These are phyloP conservation scores for Cydia amplana DNA, from an alignment of 1,140 invertebrate genomes.

Conservation along the genomic window DNA sequence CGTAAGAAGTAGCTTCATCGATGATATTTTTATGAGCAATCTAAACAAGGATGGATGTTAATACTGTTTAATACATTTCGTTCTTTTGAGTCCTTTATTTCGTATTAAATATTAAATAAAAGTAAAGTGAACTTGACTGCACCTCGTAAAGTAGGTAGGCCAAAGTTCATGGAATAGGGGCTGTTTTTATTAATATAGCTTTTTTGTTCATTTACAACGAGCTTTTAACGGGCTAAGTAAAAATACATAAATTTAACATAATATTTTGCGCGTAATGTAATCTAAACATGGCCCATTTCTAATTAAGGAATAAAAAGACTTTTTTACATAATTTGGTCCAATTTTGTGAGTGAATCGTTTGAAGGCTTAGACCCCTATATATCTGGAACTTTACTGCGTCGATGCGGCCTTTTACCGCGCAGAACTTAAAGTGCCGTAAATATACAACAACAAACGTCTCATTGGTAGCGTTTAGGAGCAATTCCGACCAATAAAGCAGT, in stretches of 20 bases:
- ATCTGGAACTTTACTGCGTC: conserved; percentile 60
- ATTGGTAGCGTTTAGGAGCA: conserved; percentile 75
- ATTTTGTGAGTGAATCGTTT: conserved; percentile 45
- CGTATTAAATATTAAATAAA: too few relatives aligned
- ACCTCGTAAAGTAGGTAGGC: not conserved
- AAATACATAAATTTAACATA: too few relatives aligned
- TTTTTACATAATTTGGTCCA: conserved; percentile 35
- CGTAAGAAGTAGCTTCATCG: conserved; percentile 19
- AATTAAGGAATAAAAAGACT: conserved; percentile 11
- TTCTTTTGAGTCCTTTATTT: too few relatives aligned
- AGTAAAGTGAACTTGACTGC: not conserved
- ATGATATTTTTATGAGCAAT: conserved; percentile 15
- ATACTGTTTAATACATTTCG: not conserved
- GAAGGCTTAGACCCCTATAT: conserved; percentile 47
- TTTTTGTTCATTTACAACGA: conserved; percentile 18
- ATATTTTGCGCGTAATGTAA: conserved; percentile 27
- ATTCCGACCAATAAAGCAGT: conserved; percentile 72
- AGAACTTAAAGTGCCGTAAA: conserved; percentile 65
- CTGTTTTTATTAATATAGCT: conserved; percentile 7
- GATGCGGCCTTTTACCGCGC: conserved; percentile 50
- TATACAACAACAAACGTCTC: conserved; percentile 68
- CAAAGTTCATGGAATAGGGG: not conserved
- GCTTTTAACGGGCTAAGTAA: not conserved
- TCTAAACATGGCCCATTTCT: conserved; percentile 37
- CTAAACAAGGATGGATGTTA: not conserved